Percentiles rank a stretch among this genome's conserved stretches.
Evolutionary conservation across 1,140 invertebrate species (phyloP).

Genomic region (Sitodiplosis mosellana): DNA sequence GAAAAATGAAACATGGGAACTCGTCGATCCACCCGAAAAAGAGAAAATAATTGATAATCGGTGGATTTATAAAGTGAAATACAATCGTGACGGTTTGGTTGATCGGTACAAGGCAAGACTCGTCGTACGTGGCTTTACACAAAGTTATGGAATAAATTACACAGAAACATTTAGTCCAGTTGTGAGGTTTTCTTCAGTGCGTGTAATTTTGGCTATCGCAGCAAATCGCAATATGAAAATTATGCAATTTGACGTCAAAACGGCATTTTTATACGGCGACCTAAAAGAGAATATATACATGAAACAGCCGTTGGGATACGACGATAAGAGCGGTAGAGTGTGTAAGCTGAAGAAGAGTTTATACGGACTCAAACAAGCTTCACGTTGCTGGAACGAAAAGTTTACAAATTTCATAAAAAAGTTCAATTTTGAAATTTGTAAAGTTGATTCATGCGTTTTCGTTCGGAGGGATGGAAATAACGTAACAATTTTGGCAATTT

Average conservation of each 20-base stretch:
- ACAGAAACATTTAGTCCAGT: conserved; percentile 7
- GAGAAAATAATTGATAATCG: conserved; percentile 5
- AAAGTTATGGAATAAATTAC: conserved; percentile 16
- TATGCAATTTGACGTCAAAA: conserved; percentile 19
- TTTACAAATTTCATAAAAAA: conserved; percentile 12
- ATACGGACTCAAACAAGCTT: conserved; percentile 14
- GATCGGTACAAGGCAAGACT: conserved; percentile 19
- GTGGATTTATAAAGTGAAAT: conserved; percentile 18
- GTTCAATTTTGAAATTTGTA: conserved; percentile 14
- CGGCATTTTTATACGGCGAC: conserved; percentile 25
- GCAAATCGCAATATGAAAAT: conserved; percentile 13
- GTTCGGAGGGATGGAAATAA: conserved; percentile 6
- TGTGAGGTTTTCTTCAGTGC: conserved; percentile 11
- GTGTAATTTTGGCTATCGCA: conserved; percentile 10
- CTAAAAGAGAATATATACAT: no score
- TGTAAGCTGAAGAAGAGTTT: conserved; percentile 12
- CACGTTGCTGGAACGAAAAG: conserved; percentile 11
- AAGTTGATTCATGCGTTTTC: conserved; percentile 21
- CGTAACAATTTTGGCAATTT: conserved; percentile 15
- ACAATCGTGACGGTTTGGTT: conserved; percentile 6
- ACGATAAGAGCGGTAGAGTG: conserved; percentile 2
- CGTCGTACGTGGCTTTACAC: conserved; percentile 21
- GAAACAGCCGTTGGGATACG: conserved; percentile 17
- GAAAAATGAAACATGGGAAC: conserved; percentile 6
- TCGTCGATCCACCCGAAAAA: conserved; percentile 3